Evolutionary conservation across 2,113 vertebrate species (phyloP).

Genomic region (Callionymus lyra): DNA sequence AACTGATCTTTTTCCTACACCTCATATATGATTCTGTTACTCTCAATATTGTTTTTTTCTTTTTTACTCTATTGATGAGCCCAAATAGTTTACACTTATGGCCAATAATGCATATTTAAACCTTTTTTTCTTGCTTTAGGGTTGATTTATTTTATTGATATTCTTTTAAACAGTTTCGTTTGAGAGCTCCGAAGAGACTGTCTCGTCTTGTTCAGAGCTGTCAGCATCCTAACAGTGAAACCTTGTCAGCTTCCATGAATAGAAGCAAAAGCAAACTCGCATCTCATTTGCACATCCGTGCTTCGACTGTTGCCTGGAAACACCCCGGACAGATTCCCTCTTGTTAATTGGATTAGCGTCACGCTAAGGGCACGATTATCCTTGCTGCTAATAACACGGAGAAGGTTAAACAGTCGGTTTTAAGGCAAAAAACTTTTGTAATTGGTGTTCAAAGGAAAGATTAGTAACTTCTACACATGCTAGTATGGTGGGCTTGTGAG

Average conservation of each 20-base stretch:
- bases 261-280: constrained; percentile 33
- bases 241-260: constrained; percentile 50
- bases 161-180: too few species aligned
- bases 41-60: too few species aligned
- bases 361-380: constrained; percentile 17
- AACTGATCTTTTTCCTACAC: too few species aligned
- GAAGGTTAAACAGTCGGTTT: constrained; percentile 13
- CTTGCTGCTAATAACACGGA: constrained; percentile 18
- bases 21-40: too few species aligned
- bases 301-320: constrained; percentile 45
- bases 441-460: background rate
- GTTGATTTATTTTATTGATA: too few species aligned
- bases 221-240: constrained; percentile 38
- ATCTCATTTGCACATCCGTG: constrained; percentile 47
- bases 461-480: background rate
- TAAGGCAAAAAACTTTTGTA: too few species aligned
- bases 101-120: too few species aligned
- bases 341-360: constrained; percentile 57
- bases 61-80: too few species aligned
- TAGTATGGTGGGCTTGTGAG: background rate
- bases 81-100: too few species aligned
- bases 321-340: constrained; percentile 35
- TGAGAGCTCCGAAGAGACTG: too few species aligned
- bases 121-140: too few species aligned
- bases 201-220: background rate